phyloP scores from a whole-genome alignment of 92 coral and sea anemone genomes.

The Blastomussa wellsi region DNA sequence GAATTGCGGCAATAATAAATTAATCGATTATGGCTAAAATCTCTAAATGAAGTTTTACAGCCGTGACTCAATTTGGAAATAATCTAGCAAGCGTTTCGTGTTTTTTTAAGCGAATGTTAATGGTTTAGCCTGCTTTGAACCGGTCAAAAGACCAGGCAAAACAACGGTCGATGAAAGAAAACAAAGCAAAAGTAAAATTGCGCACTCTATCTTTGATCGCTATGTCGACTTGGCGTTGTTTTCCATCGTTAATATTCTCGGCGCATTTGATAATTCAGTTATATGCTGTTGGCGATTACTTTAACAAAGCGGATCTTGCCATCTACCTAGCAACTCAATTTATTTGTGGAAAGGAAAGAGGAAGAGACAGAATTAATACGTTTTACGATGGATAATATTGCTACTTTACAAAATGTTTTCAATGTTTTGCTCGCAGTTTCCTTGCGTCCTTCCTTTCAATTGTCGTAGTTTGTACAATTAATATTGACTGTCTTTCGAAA shows the following conservation, averaged over 20 bases:
- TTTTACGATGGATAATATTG: not conserved
- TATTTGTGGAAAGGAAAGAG: not conserved
- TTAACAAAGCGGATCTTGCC: not conserved
- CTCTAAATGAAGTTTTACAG: not conserved
- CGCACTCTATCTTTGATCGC: not conserved
- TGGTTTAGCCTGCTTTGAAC: not conserved
- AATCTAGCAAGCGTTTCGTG: not conserved
- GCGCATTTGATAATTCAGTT: not conserved
- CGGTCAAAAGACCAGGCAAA: not conserved
- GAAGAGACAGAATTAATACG: not conserved
- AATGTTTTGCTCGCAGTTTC: not conserved
- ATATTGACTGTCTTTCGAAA: not conserved
- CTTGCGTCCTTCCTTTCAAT: not conserved
- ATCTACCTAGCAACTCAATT: too few species aligned
- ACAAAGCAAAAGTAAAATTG: not conserved
- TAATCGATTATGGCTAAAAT: not conserved
- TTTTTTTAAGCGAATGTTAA: not conserved
- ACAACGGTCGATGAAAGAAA: not conserved
- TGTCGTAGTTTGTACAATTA: not conserved
- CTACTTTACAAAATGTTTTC: not conserved
- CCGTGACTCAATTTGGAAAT: not conserved
- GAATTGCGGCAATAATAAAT: constrained; percentile 8
- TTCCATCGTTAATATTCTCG: not conserved
- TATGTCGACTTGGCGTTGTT: not conserved
- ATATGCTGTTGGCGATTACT: not conserved